These are phyloP conservation scores for Pristionchus mayeri DNA, from an alignment of 2,888 invertebrate species.

Conservation along the genomic window DNA sequence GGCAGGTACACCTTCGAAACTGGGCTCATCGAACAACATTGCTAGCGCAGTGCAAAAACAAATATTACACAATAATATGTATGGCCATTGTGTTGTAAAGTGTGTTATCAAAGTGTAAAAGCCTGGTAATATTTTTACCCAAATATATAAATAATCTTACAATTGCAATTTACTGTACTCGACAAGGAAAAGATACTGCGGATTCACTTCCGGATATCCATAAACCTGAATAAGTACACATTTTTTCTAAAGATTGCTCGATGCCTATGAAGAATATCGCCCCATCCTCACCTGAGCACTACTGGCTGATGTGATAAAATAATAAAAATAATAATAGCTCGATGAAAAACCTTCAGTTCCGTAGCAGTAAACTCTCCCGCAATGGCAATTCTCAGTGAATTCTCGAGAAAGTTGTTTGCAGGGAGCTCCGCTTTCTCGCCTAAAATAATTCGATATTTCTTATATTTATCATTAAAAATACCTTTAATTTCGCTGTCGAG, in stretches of 20 bases:
- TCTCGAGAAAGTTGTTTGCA: conserved; percentile 20
- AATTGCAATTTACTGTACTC: background rate
- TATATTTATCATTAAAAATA: background rate
- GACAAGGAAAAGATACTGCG: background rate
- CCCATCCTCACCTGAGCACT: too few species aligned
- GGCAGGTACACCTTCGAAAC: too few species aligned
- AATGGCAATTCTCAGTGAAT: background rate
- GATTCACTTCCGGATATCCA: background rate
- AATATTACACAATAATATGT: too few species aligned
- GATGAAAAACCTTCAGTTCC: conserved; percentile 4
- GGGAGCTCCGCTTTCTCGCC: conserved; percentile 5
- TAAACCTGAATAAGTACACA: background rate
- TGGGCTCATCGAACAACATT: too few species aligned
- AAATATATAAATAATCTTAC: background rate
- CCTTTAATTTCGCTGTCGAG: background rate
- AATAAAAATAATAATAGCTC: too few species aligned
- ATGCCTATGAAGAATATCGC: too few species aligned
- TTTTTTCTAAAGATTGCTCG: too few species aligned
- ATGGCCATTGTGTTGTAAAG: too few species aligned
- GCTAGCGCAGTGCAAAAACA: too few species aligned
- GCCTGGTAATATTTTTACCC: too few species aligned
- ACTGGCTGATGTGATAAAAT: too few species aligned
- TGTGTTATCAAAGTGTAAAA: too few species aligned
- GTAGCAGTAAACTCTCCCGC: conserved; percentile 22
- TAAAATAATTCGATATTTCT: background rate